These are phyloP conservation scores for Callosobruchus maculatus DNA, from an alignment of 2,888 invertebrate species.

Conservation along the genomic window DNA sequence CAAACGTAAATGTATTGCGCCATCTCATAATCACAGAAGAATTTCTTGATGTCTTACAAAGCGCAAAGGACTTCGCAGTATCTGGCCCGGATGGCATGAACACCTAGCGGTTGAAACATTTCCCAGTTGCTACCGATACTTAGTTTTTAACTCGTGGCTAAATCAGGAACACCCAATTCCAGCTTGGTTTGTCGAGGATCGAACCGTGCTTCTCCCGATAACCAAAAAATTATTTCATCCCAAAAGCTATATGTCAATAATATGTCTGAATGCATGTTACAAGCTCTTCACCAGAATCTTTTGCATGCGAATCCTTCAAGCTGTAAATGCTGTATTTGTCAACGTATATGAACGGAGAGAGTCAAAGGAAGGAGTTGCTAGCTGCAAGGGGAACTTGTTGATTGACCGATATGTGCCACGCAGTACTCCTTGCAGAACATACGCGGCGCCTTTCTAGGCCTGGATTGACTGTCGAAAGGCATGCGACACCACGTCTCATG, in stretches of 20 bases:
- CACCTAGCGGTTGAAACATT: background rate
- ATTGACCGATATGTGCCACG: background rate
- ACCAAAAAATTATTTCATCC: constrained; percentile 3
- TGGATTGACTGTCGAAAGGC: constrained; percentile 5
- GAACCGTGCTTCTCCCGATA: background rate
- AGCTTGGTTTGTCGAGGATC: background rate
- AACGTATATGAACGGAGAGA: constrained; percentile 15
- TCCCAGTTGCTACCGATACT: background rate
- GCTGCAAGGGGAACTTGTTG: too few relatives aligned
- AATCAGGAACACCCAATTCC: background rate
- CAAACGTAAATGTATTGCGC: background rate
- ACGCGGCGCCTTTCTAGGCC: constrained; percentile 7
- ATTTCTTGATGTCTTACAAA: background rate
- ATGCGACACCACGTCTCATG: constrained; percentile 4
- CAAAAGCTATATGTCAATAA: constrained; percentile 8
- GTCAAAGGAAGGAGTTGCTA: constrained; percentile 8
- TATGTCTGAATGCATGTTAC: too few relatives aligned
- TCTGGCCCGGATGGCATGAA: background rate
- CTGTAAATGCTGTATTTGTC: background rate
- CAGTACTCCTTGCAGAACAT: constrained; percentile 7
- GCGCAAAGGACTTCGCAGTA: too few relatives aligned
- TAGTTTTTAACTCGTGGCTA: background rate
- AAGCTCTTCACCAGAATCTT: constrained; percentile 6
- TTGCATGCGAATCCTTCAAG: background rate
- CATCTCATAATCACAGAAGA: background rate